Evolutionary conservation across 2,888 invertebrate species (phyloP).

Genomic region (Drosophila diplacantha): DNA sequence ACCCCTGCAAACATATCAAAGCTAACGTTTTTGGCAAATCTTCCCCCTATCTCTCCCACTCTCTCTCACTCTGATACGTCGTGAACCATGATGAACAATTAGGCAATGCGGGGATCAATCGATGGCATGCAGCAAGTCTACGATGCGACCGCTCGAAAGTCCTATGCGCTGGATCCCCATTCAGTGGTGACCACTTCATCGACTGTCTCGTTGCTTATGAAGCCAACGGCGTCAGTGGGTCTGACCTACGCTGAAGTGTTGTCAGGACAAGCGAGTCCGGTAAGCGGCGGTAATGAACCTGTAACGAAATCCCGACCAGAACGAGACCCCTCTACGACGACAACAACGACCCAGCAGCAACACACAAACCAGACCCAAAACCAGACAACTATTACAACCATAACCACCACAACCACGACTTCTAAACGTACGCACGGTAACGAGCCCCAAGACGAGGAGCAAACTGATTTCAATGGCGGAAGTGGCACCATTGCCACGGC

Average conservation of each 20-base stretch:
- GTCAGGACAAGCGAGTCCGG: constrained; percentile 80
- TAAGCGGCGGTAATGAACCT: constrained; percentile 67
- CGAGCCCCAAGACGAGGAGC: constrained; percentile 21
- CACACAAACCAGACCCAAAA: constrained; percentile 38
- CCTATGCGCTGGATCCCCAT: constrained; percentile 87
- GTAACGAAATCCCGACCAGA: constrained; percentile 39
- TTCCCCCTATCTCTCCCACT: constrained; percentile 74
- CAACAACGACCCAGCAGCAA: constrained; percentile 34
- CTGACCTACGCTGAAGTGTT: constrained; percentile 85
- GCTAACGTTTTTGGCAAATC: constrained; percentile 78
- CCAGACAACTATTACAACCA: constrained; percentile 42
- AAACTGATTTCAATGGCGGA: constrained; percentile 30
- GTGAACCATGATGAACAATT: constrained; percentile 57
- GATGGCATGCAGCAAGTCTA: constrained; percentile 84
- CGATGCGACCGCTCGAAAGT: constrained; percentile 84
- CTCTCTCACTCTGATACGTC: constrained; percentile 49
- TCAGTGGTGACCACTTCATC: constrained; percentile 79
- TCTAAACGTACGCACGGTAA: constrained; percentile 47
- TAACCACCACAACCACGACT: constrained; percentile 44
- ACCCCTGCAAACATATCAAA: constrained; percentile 65
- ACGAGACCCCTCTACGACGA: constrained; percentile 40
- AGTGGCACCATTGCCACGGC: constrained; percentile 37
- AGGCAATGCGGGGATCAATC: constrained; percentile 80
- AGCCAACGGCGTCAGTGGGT: constrained; percentile 76
- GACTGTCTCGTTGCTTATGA: constrained; percentile 79